Conservation (phyloP, 2,113 vertebrate genomes). For the Riparia riparia region DNA sequence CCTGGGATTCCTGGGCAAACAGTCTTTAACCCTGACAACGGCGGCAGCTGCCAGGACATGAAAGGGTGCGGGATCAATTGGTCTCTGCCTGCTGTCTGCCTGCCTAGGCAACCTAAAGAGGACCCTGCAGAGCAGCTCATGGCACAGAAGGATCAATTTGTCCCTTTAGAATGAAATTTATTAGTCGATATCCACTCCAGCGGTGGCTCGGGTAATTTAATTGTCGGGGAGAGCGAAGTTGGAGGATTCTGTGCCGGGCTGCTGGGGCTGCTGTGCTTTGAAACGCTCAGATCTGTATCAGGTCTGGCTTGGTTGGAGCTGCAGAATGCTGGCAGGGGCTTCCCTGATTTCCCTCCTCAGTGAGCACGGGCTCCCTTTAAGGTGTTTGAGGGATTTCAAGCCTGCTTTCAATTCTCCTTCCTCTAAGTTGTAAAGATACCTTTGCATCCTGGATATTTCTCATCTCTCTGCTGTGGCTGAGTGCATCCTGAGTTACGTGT, state of each 20-base stretch:
- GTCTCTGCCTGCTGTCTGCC: not conserved
- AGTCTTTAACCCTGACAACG: slow-evolving; percentile 35
- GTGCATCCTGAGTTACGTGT: not conserved
- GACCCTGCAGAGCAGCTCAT: not conserved
- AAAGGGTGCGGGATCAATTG: not conserved
- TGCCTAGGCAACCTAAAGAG: not conserved
- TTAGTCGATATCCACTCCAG: slow-evolving; percentile 38
- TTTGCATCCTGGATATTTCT: not conserved
- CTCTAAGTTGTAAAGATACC: not conserved
- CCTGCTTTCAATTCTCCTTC: not conserved
- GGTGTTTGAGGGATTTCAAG: not conserved
- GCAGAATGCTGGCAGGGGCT: not conserved
- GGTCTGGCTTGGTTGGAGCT: not conserved
- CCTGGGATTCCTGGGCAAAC: slow-evolving; percentile 22
- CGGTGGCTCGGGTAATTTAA: slow-evolving; percentile 11
- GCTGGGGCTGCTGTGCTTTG: not conserved
- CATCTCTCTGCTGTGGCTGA: not conserved
- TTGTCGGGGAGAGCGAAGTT: not conserved
- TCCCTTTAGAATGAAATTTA: slow-evolving; percentile 51
- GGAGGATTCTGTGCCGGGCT: not conserved
- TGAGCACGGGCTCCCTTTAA: not conserved
- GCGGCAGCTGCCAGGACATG: slow-evolving; percentile 15
- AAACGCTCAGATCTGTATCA: not conserved
- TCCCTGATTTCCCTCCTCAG: not conserved
- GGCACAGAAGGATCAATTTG: slow-evolving; percentile 45